Evolutionary conservation across 2,888 invertebrate genomes (phyloP).

Genomic region (Anticlea derivata): DNA sequence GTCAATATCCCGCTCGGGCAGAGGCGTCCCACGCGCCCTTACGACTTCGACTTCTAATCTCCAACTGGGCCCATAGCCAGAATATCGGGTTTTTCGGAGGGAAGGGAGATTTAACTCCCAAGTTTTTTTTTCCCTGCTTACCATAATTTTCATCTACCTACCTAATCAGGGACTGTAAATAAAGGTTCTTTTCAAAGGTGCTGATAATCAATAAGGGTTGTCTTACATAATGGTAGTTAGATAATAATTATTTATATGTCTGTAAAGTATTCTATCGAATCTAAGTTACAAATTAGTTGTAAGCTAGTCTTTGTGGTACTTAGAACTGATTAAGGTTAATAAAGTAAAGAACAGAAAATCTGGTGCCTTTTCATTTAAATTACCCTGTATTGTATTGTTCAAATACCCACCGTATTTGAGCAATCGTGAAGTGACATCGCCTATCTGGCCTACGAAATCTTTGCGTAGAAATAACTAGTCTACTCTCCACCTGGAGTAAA

Average conservation of each 20-base stretch:
- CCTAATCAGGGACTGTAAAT: slow-evolving; percentile 14
- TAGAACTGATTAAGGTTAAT: slow-evolving; percentile 53
- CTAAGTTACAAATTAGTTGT: slow-evolving; percentile 81
- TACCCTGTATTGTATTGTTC: too few relatives aligned
- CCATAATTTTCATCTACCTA: slow-evolving; percentile 13
- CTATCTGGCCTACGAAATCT: too few relatives aligned
- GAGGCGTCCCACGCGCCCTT: slow-evolving; percentile 86
- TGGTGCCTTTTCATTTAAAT: slow-evolving; percentile 12
- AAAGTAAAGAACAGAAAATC: slow-evolving; percentile 46
- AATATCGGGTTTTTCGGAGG: not conserved
- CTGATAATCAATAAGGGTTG: slow-evolving; percentile 27
- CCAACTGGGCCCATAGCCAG: slow-evolving; percentile 2
- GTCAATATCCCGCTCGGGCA: slow-evolving; percentile 94
- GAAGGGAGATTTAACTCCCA: not conserved
- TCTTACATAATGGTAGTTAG: slow-evolving; percentile 35
- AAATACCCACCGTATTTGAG: too few relatives aligned
- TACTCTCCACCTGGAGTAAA: too few relatives aligned
- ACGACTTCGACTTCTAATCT: slow-evolving; percentile 71
- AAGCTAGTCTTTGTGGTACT: slow-evolving; percentile 77
- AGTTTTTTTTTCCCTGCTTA: not conserved
- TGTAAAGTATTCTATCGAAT: slow-evolving; percentile 59
- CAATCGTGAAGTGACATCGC: too few relatives aligned
- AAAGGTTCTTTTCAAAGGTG: slow-evolving; percentile 32
- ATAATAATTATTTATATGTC: slow-evolving; percentile 66
- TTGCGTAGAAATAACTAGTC: too few relatives aligned